Conservation (phyloP, 2,888 invertebrate species). For the Polydrusus tereticollis region DNA sequence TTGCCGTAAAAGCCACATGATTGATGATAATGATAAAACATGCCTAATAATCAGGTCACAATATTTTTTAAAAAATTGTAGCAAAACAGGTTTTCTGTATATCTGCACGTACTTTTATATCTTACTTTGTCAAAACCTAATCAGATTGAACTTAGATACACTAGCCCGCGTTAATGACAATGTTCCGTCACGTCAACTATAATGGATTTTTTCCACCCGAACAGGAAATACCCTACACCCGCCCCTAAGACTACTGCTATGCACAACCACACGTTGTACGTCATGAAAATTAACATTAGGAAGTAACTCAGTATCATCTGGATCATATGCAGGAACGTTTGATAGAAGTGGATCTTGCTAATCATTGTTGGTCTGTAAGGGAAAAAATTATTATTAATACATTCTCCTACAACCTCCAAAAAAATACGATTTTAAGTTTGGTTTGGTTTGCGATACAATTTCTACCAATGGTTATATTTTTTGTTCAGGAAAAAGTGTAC, state of each 20-base stretch:
- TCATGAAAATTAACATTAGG: constrained; percentile 97
- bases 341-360: constrained; percentile 85
- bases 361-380: constrained; percentile 84
- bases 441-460: too few species aligned
- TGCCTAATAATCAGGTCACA: neutral
- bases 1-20: too few species aligned
- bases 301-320: constrained; percentile 94
- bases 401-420: too few species aligned
- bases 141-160: constrained; percentile 20
- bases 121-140: constrained; percentile 30
- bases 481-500: too few species aligned
- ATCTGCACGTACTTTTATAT: constrained; percentile 16
- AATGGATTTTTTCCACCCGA: constrained; percentile 95
- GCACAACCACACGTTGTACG: constrained; percentile 95
- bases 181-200: constrained; percentile 96
- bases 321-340: constrained; percentile 89
- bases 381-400: constrained; percentile 29
- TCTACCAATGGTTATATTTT: too few species aligned
- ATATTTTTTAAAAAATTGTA: neutral
- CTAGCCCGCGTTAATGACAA: constrained; percentile 78
- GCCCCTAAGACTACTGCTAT: constrained; percentile 90
- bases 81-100: neutral
- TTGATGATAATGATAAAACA: too few species aligned
- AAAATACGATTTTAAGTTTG: too few species aligned
- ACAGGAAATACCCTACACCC: constrained; percentile 92